Percentiles rank a stretch among this genome's conserved stretches.
These are phyloP conservation scores for Eulemur mongoz DNA, from an alignment of 2,797 vertebrate species.

Conservation along the genomic window DNA sequence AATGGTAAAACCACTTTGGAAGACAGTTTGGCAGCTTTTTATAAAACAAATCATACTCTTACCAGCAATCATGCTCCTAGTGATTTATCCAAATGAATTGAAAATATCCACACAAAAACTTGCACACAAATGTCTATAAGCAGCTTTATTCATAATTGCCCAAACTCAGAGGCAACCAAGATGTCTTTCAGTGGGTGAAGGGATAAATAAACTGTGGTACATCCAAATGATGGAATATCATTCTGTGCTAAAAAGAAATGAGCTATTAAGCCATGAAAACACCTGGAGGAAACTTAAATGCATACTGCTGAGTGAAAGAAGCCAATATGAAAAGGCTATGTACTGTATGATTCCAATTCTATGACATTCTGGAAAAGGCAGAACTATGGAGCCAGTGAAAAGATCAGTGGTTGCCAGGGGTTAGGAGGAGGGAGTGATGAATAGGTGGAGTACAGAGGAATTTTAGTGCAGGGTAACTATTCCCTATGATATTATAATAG, in stretches of 20 bases:
- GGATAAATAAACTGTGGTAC: background rate
- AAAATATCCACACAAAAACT: background rate
- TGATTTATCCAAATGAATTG: background rate
- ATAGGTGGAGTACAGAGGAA: background rate
- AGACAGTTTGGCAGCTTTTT: background rate
- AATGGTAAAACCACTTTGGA: background rate
- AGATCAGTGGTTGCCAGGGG: background rate
- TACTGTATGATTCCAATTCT: background rate
- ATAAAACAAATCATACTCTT: background rate
- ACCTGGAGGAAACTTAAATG: background rate
- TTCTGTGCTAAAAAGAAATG: background rate
- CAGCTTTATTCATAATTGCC: background rate
- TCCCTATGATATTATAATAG: background rate
- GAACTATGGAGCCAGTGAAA: background rate
- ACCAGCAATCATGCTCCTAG: background rate
- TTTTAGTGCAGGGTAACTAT: background rate
- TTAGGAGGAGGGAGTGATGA: background rate
- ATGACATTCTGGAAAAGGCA: background rate
- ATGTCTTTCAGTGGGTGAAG: background rate
- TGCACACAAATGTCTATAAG: background rate
- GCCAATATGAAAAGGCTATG: background rate
- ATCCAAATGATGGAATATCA: background rate
- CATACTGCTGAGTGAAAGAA: background rate
- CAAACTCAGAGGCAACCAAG: background rate
- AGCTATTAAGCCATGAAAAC: background rate